Evolutionary conservation across 2,797 vertebrate genomes (phyloP), one percentile per base, ranked within the genome.

Genomic region (Diplodus sargus): DNA sequence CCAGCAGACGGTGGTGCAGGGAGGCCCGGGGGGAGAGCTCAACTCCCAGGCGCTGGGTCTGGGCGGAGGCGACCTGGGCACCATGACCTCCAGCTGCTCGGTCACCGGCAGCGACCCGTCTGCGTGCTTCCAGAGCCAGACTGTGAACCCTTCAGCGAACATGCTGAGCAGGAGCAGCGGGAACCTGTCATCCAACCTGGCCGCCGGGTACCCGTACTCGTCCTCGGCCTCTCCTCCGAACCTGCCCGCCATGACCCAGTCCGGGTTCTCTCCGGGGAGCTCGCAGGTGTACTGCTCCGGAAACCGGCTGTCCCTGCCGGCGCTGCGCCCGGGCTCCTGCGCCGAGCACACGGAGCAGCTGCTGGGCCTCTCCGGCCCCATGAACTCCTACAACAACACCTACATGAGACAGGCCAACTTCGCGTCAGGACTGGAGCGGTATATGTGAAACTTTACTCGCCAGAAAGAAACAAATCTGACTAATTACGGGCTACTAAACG

Each of bases 401-500:
- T 99, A 98, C 89, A 93, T 97, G 95, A 94, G 97, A 78, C 98
- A 96, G 72, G 91, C 96, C 56, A 96, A 94, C 87, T 99, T 97
- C 85, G 87, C 96, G 0, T 74, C 96, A 0, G 96, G 97, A 47
- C 84, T 99, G 57, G 98, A 99, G 87, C 94, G 97, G 28, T 99
- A 98, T 83, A 95, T 99, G 96, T 99, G 90, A 91, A 52, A 65
- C 1, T 2, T 56, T 9, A 20, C 20, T 22, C 0, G 2, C 34
- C 4, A 22, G 6, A 62, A 14, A 53, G 22, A 39, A 16, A 11
- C 4, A 52, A 23, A 30, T 47, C 3, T 3, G 6, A 5, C 23
- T 6, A 42, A 68, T 30, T 8, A 25, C 25, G 6, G 34, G 34
- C 34, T 9, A 9, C 34, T 34, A 34, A 34, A 34, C 7, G 34